Base-by-base conservation (phyloP, 2,888 invertebrate species). In the Orthosia incerta region DNA sequence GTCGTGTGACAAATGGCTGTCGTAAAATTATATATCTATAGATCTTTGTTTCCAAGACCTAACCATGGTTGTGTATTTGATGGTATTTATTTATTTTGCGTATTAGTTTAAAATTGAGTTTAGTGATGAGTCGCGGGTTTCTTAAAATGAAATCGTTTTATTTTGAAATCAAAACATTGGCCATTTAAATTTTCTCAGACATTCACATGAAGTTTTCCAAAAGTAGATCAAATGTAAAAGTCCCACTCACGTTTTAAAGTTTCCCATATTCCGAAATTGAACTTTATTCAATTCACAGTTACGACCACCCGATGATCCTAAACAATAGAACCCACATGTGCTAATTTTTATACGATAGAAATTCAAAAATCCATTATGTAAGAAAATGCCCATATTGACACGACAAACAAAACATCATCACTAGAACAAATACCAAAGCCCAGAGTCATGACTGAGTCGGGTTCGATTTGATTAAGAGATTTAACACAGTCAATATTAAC, bases 401-500 rank as follows among this genome's bases (percentile, higher is more conserved):
- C 39, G 39, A 60, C 84, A 88, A 91, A 93, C 89, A 91, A 77
- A 80, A 46, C 74, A 80, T 88, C 81, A 92, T 91, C 80, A 89
- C 83, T 84, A 91, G 78, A 75, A 82, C 90, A 94, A 93, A 94
- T 87, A 92, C n/a, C 67, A 75, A 79, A 74, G 79, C 82, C 83
- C 56, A 76, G 83, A 87, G 84, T 89, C 94, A 93, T 94, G 94
- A 92, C 94, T 91, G 86, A 83, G 85, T 84, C 71, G 92, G 86
- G 91, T 90, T 93, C 91, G 89, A 89, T 90, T 94, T 92, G 89
- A 94, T 95, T 95, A 94, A 90, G 93, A 90, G 87, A 89, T 91
- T 87, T 88, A 84, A 89, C 86, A 84, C 79, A 91, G 89, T 89
- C 89, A 91, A 91, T 89, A 91, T 86, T 85, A 79, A 81, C 82